A percentile compares a stretch with the other conserved stretches of the same genome.
Conservation (phyloP, 2,888 invertebrate genomes). For the Deroplatys truncata region DNA sequence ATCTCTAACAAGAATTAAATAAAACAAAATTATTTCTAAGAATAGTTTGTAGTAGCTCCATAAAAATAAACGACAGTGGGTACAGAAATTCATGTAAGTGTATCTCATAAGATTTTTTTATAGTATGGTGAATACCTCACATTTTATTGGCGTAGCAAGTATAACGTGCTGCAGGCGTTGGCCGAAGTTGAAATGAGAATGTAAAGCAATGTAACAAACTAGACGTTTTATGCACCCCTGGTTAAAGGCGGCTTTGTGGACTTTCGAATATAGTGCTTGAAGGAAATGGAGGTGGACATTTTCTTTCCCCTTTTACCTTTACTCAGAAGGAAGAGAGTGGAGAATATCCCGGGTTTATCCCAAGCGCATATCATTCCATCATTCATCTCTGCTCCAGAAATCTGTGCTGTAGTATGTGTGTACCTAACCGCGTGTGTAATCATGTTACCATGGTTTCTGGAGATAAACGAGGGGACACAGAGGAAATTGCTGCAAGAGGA, state of each 20-base stretch:
- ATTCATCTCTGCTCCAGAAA: neutral
- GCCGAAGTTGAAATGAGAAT: neutral
- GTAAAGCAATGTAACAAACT: neutral
- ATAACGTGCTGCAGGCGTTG: no score
- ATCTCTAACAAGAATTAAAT: no score
- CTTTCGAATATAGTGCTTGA: neutral
- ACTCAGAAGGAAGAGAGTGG: neutral
- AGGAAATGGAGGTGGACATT: conserved; percentile 1
- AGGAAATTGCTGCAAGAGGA: neutral
- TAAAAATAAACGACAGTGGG: no score
- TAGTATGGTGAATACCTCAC: no score
- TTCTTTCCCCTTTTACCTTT: neutral
- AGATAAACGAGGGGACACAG: neutral
- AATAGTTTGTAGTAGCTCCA: no score
- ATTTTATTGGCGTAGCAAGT: no score
- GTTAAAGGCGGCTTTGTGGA: neutral
- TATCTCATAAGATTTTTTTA: no score
- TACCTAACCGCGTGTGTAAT: neutral
- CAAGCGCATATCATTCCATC: conserved; percentile 3
- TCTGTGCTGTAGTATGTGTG: neutral
- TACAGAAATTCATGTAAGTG: no score
- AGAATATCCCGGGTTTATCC: neutral
- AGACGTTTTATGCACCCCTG: neutral
- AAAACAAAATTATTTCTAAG: no score
- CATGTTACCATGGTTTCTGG: neutral